phyloP scores from a whole-genome alignment of 2,797 vertebrate genomes.

The Moxostoma hubbsi region DNA sequence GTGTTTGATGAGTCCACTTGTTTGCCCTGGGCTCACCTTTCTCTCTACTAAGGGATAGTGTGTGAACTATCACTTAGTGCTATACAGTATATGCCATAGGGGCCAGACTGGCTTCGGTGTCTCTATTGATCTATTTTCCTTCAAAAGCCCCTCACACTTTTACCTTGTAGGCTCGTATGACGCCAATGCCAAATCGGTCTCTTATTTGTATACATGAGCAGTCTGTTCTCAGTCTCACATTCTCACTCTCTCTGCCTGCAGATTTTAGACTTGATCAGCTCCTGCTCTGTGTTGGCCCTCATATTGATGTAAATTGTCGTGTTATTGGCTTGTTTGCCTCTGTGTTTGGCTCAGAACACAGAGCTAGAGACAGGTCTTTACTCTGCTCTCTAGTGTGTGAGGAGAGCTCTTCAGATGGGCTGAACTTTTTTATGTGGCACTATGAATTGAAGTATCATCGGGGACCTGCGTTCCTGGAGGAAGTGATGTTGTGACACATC shows the following conservation, averaged over 20 bases:
- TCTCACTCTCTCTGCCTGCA: no score
- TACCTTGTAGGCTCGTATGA: slow-evolving; percentile 24
- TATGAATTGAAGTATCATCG: slow-evolving; percentile 16
- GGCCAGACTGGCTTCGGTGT: slow-evolving; percentile 44
- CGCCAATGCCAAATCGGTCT: slow-evolving; percentile 20
- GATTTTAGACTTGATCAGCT: no score
- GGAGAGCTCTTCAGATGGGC: slow-evolving; percentile 11
- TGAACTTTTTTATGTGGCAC: background rate
- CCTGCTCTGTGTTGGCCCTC: no score
- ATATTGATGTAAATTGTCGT: background rate
- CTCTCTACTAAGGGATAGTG: background rate
- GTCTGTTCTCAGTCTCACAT: no score
- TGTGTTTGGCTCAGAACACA: slow-evolving; percentile 12
- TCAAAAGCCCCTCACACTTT: slow-evolving; percentile 29
- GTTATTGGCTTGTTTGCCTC: slow-evolving; percentile 29
- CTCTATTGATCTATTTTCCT: slow-evolving; percentile 50
- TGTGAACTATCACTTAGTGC: slow-evolving; percentile 16
- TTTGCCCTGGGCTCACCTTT: slow-evolving; percentile 39
- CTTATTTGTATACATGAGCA: no score
- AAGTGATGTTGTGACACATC: background rate
- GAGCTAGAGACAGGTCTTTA: slow-evolving; percentile 22
- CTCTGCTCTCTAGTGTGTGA: background rate
- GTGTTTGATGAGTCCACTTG: slow-evolving; percentile 49
- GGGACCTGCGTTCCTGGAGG: slow-evolving; percentile 24
- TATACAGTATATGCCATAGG: slow-evolving; percentile 27